Evolutionary conservation across 2,888 invertebrate genomes (phyloP), one percentile per base, ranked within the genome.

Genomic region (Tetanocera ferruginea): DNA sequence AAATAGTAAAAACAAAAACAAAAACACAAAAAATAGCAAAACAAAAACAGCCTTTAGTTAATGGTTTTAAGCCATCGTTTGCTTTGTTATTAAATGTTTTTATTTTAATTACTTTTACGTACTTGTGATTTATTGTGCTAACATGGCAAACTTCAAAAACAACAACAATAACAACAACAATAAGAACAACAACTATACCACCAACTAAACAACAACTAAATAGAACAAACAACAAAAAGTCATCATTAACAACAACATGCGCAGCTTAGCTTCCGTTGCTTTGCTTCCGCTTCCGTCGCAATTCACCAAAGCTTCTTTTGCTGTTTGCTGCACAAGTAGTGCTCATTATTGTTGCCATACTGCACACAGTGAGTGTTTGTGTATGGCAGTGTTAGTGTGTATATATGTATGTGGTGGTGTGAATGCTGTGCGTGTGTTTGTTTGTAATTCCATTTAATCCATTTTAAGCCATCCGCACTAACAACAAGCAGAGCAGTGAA

Each of bases 151-250:
- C 34, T 34, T 8, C 64, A 62, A 2, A 0, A 28, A 62, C 6
- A 62, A 62, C 62, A 62, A 14, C 14, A 11, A 2, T 11, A 25
- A 62, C 71, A 64, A 71, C 70, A 62, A 75, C 31, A 34, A 55
- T 76, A 76, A 51, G 23, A 78, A 71, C 70, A 67, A 49, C 31
- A 64, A 71, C 17, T 51, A n/a, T 51, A 51, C 49, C 52, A 76
- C 64, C 31, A 19, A 31, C 14, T 66, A 66, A 11, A 34, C 19
- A 66, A 49, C 69, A 69, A 49, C 69, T 43, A 43, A 43, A 11
- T 43, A 43, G 43, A 11, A 43, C 43, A 43, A 43, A 43, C 14
- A 43, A 43, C 43, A 43, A 43, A 43, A 43, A 43, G 43, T 43
- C 43, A 37, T n/a, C 19, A 66, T 17, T 31, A 31, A 11, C 57